phyloP scores from a whole-genome alignment of 2,113 vertebrate genomes.

The Bos taurus region DNA sequence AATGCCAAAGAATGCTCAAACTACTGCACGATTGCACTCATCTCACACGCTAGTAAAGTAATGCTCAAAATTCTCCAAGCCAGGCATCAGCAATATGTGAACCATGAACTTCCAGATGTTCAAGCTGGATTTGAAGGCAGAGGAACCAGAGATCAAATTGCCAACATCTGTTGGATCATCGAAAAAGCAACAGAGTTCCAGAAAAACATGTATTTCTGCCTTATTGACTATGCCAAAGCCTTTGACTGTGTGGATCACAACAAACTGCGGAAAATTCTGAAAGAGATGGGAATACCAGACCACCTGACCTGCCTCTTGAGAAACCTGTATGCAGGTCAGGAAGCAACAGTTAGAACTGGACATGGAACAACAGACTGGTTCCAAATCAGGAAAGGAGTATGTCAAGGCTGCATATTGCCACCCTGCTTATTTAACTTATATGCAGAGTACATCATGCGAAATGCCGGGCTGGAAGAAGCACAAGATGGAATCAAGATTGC shows the following conservation, averaged over 20 bases:
- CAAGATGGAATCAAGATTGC: background rate
- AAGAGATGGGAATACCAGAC: background rate
- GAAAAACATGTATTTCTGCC: background rate
- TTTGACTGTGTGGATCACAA: background rate
- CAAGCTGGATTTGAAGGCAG: background rate
- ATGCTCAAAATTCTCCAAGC: background rate
- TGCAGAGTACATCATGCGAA: background rate
- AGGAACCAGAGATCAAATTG: background rate
- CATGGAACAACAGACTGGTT: background rate
- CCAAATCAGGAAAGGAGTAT: background rate
- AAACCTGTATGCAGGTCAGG: background rate
- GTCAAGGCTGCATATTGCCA: background rate
- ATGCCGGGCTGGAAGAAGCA: background rate
- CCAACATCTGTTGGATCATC: background rate
- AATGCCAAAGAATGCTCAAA: background rate
- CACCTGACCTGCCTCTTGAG: background rate
- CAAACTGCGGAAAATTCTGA: background rate
- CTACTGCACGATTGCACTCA: background rate
- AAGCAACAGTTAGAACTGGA: background rate
- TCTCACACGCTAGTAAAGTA: background rate
- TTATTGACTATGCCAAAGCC: background rate
- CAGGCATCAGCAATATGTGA: background rate
- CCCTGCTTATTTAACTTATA: background rate
- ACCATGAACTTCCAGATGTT: background rate
- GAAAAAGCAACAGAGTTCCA: background rate